These are phyloP conservation scores for Carcinoscorpius rotundicauda DNA, from an alignment of 1,140 invertebrate genomes.

Conservation along the genomic window DNA sequence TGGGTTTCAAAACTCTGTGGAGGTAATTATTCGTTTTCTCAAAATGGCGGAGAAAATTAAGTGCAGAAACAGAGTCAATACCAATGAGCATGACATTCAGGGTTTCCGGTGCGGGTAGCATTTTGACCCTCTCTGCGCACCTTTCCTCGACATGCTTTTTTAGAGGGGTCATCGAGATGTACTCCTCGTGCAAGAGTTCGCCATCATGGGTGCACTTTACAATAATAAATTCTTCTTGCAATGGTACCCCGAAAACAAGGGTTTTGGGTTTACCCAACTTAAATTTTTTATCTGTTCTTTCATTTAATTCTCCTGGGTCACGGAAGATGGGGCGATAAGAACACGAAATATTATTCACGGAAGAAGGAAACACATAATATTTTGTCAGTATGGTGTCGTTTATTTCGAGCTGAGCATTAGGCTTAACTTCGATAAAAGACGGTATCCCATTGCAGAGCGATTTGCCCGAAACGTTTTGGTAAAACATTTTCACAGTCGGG, in stretches of 20 bases:
- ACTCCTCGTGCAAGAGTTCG: slow-evolving; percentile 11
- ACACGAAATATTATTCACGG: slow-evolving; percentile 8
- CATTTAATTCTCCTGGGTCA: slow-evolving; percentile 10
- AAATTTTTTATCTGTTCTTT: slow-evolving; percentile 15
- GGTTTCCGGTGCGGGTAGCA: neutral
- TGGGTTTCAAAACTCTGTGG: slow-evolving; percentile 47
- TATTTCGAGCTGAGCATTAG: slow-evolving; percentile 10
- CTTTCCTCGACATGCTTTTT: slow-evolving; percentile 13
- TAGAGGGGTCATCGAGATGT: slow-evolving; percentile 15
- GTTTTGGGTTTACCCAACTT: slow-evolving; percentile 5
- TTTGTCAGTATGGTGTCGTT: slow-evolving; percentile 11
- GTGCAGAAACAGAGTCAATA: slow-evolving; percentile 28
- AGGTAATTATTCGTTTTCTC: slow-evolving; percentile 32
- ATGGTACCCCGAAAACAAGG: slow-evolving; percentile 7
- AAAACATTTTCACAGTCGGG: slow-evolving; percentile 43
- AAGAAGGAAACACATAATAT: slow-evolving; percentile 12
- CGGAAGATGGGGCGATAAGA: slow-evolving; percentile 14
- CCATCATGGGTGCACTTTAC: slow-evolving; percentile 12
- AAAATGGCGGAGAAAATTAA: slow-evolving; percentile 29
- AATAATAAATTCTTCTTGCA: slow-evolving; percentile 15
- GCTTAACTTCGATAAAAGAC: slow-evolving; percentile 5
- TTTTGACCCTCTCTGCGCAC: neutral
- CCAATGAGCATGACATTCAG: slow-evolving; percentile 33
- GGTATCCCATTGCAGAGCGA: neutral
- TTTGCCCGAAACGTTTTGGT: slow-evolving; percentile 39